Conservation (phyloP, 2,797 vertebrate species). For the Hoplostethus mediterraneus region DNA sequence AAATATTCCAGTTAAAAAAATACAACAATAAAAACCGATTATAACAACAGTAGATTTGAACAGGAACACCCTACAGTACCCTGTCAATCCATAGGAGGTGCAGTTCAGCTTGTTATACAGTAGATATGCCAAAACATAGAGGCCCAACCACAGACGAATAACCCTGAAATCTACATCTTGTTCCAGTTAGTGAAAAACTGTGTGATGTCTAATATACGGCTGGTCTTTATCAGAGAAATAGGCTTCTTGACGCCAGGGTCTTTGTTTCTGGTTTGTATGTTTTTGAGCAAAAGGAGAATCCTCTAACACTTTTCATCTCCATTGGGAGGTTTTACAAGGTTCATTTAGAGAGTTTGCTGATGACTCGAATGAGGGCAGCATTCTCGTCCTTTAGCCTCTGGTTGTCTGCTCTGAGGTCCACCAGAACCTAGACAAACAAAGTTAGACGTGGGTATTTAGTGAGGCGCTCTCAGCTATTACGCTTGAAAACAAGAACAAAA, state of each 20-base stretch:
- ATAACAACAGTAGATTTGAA: constrained; percentile 62
- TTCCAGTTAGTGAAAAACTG: constrained; percentile 47
- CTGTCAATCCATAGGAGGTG: constrained; percentile 65
- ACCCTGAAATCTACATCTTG: constrained; percentile 53
- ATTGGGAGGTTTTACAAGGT: constrained; percentile 10
- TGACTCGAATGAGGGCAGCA: constrained; percentile 92
- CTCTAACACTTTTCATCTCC: constrained; percentile 63
- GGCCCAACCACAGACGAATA: constrained; percentile 54
- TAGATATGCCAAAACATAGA: constrained; percentile 75
- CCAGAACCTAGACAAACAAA: constrained; percentile 77
- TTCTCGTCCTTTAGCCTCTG: constrained; percentile 95
- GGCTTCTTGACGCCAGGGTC: constrained; percentile 4
- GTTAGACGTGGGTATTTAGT: not conserved
- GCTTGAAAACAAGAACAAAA: too few species aligned
- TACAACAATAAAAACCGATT: constrained; percentile 65
- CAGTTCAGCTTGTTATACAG: constrained; percentile 76
- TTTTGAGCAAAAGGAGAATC: constrained; percentile 50
- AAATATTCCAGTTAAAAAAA: constrained; percentile 76
- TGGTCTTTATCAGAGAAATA: constrained; percentile 4
- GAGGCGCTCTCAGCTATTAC: not conserved
- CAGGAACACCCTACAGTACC: constrained; percentile 40
- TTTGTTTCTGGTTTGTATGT: constrained; percentile 34
- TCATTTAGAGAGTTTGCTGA: constrained; percentile 94
- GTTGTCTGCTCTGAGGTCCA: constrained; percentile 91
- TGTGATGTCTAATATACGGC: constrained; percentile 28